phyloP scores from a whole-genome alignment of 2,797 vertebrate species.

The Pteropus rufus region DNA sequence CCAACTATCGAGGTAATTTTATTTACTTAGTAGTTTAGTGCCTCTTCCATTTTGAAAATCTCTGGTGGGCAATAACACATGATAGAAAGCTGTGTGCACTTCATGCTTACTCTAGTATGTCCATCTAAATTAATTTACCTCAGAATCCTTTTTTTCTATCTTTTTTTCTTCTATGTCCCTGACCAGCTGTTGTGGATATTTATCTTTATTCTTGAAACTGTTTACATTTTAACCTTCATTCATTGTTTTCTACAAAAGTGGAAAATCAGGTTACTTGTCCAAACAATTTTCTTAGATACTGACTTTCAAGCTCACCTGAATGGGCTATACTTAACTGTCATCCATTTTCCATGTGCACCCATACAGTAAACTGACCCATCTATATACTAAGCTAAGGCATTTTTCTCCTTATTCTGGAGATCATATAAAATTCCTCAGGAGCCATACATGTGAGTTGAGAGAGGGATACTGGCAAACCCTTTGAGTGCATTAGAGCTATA shows the following conservation, averaged over 20 bases:
- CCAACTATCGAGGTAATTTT: background rate
- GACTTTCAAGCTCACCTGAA: background rate
- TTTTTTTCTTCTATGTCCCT: background rate
- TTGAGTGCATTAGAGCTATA: background rate
- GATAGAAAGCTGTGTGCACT: background rate
- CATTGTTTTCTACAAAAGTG: background rate
- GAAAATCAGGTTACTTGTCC: background rate
- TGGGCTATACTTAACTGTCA: background rate
- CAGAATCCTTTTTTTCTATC: background rate
- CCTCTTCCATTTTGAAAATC: background rate
- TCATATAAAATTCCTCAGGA: background rate
- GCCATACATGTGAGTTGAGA: background rate
- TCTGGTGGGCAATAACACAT: background rate
- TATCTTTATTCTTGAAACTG: background rate
- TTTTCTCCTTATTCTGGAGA: background rate
- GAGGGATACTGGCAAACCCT: accelerated
- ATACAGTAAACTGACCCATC: background rate
- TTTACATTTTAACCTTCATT: background rate
- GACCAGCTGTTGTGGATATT: background rate
- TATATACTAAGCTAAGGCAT: background rate
- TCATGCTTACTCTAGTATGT: background rate
- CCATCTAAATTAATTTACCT: background rate
- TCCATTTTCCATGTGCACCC: background rate
- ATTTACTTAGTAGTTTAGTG: background rate
- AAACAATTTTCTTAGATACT: background rate